These are phyloP conservation scores for Eidolon helvum DNA, from an alignment of 2,113 vertebrate species.

Conservation along the genomic window DNA sequence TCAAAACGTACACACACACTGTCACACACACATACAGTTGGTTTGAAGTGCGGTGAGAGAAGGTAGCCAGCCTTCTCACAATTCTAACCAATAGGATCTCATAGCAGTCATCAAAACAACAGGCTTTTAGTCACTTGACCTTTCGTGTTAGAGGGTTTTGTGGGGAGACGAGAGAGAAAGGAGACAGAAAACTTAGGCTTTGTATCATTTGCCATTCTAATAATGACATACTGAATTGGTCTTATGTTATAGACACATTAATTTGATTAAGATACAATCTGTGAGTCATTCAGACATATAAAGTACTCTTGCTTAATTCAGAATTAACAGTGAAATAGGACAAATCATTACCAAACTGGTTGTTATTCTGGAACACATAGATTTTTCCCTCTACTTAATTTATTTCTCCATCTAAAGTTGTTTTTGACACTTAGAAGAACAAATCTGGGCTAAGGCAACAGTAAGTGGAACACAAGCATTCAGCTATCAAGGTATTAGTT, in stretches of 20 bases:
- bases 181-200: background rate
- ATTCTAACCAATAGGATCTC: slow-evolving; percentile 58
- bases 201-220: background rate
- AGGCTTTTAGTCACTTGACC: slow-evolving; percentile 61
- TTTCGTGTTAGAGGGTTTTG: slow-evolving; percentile 54
- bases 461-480: background rate
- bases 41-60: slow-evolving; percentile 46
- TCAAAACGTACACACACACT: slow-evolving; percentile 47
- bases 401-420: slow-evolving; percentile 36
- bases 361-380: background rate
- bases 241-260: slow-evolving; percentile 62
- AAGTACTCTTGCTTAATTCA: slow-evolving; percentile 53
- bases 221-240: background rate
- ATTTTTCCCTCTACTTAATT: background rate
- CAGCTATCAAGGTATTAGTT: background rate
- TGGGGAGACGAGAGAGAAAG: background rate
- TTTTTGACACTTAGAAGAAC: slow-evolving; percentile 54
- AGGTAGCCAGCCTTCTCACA: slow-evolving; percentile 35
- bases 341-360: slow-evolving; percentile 15
- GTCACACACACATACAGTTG: slow-evolving; percentile 49
- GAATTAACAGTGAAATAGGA: slow-evolving; percentile 58
- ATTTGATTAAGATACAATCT: slow-evolving; percentile 50
- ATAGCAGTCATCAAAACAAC: slow-evolving; percentile 63
- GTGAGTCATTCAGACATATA: background rate
- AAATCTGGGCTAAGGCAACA: background rate